Evolutionary conservation across 2,888 invertebrate genomes (phyloP), one percentile per base, ranked within the genome.

Genomic region (Apocheima hispidaria): DNA sequence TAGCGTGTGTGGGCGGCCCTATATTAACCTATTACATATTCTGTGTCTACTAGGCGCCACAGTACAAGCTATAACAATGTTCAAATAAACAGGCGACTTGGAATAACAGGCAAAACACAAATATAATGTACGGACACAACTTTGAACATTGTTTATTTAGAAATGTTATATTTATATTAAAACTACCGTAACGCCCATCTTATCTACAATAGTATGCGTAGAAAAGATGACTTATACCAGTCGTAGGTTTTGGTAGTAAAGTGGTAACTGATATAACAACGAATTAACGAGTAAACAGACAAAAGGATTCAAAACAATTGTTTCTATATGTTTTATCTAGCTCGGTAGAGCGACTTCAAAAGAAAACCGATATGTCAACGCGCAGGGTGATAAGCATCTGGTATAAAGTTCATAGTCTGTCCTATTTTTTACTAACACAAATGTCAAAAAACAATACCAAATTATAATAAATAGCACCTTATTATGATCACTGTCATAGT

Each of bases 21-120:
- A 63, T 4, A 28, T 4, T 10, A 44, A 44, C 43, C n/a, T 44
- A 26, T 43, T 16, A 26, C 26, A 26, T 26, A 26, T 14, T 14
- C 35, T 49, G 18, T 49, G 20, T 9, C 4, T 16, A 20, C 26
- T 36, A 23, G 64, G 66, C 68, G 67, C 69, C 65, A 68, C 65
- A 66, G 60, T 70, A 65, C 68, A 72, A 61, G 59, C 49, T 68
- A 72, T 66, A 78, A 77, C 78, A 82, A 48, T 35, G 16, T 16
- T 26, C 18, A 28, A 36, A 54, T 53, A 48, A 55, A 55, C 38
- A 55, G 28, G 6, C 54, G 40, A 55, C 61, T 41, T 56, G 16
- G 41, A 59, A 63, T 56, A 60, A 55, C 59, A 63, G 9, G 44
- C 28, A 28, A 36, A 38, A 65, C 58, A 58, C 59, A 59, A 61